A percentile compares a stretch with the other conserved stretches of the same genome.
phyloP scores from a whole-genome alignment of 2,113 vertebrate species.

The Plestiodon gilberti region DNA sequence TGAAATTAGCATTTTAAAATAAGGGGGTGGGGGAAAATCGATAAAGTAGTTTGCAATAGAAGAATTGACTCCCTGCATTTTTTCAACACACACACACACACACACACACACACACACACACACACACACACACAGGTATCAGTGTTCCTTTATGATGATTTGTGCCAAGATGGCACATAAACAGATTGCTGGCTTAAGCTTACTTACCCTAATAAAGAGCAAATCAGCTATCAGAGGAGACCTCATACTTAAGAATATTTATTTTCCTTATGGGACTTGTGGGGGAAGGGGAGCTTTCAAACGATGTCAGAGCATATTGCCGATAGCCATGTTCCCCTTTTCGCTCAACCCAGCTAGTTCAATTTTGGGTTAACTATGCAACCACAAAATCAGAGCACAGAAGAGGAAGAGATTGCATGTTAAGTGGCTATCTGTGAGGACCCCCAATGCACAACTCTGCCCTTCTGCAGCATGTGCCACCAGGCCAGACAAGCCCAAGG shows the following conservation, averaged over 20 bases:
- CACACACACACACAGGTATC: not conserved
- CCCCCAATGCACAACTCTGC: not conserved
- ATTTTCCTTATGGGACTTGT: constrained; percentile 18
- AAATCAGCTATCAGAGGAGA: constrained; percentile 20
- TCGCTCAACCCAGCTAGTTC: constrained; percentile 9
- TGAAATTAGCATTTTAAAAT: not conserved
- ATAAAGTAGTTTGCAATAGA: not conserved
- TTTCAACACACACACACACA: too few relatives aligned
- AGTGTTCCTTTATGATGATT: not conserved
- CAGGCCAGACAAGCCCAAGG: not conserved
- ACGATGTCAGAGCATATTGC: not conserved
- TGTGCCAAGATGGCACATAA: not conserved
- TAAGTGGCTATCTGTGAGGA: not conserved
- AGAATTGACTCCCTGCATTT: not conserved
- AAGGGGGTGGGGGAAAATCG: not conserved
- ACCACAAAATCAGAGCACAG: not conserved
- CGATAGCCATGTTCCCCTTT: constrained; percentile 9
- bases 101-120: too few relatives aligned
- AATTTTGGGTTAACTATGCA: not conserved
- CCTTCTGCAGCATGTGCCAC: not conserved
- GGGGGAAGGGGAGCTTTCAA: not conserved
- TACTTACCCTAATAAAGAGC: constrained; percentile 15
- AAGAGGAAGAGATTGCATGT: not conserved
- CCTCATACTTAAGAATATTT: constrained; percentile 9
- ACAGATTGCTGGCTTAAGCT: not conserved